Conservation (phyloP, 1,140 invertebrate species). For the Drosophila trapezifrons region DNA sequence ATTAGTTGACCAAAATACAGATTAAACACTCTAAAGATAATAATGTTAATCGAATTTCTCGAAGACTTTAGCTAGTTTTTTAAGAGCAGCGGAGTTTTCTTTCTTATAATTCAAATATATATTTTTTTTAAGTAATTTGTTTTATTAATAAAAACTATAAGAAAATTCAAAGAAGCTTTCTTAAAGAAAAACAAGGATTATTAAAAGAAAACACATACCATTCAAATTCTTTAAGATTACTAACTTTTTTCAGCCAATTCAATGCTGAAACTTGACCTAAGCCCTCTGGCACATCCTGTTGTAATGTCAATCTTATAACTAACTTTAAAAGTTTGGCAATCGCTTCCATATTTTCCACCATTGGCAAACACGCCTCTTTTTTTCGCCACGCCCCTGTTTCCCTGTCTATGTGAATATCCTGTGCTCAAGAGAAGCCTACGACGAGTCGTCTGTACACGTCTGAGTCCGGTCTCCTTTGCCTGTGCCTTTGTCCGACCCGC, state of each 20-base stretch:
- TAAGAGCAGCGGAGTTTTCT: neutral
- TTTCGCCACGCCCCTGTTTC: slow-evolving; percentile 27
- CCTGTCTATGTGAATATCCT: slow-evolving; percentile 26
- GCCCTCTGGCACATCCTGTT: slow-evolving; percentile 11
- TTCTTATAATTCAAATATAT: neutral
- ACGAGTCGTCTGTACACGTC: slow-evolving; percentile 34
- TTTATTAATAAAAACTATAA: too few relatives aligned
- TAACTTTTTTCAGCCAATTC: neutral
- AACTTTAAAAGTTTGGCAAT: slow-evolving; percentile 37
- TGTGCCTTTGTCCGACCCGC: slow-evolving; percentile 23
- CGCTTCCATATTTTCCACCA: slow-evolving; percentile 16
- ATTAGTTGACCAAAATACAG: neutral
- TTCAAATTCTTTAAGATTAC: neutral
- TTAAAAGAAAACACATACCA: too few relatives aligned
- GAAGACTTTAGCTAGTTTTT: neutral
- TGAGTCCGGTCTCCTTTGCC: slow-evolving; percentile 30
- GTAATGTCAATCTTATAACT: slow-evolving; percentile 20
- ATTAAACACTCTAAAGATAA: neutral
- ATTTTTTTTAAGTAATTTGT: too few relatives aligned
- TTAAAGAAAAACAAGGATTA: neutral
- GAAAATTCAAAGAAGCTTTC: too few relatives aligned
- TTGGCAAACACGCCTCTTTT: slow-evolving; percentile 8
- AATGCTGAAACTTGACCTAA: neutral
- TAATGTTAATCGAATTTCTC: too few relatives aligned
- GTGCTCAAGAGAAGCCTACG: slow-evolving; percentile 10